phyloP scores from a whole-genome alignment of 2,113 vertebrate species.

The Sorex fumeus region DNA sequence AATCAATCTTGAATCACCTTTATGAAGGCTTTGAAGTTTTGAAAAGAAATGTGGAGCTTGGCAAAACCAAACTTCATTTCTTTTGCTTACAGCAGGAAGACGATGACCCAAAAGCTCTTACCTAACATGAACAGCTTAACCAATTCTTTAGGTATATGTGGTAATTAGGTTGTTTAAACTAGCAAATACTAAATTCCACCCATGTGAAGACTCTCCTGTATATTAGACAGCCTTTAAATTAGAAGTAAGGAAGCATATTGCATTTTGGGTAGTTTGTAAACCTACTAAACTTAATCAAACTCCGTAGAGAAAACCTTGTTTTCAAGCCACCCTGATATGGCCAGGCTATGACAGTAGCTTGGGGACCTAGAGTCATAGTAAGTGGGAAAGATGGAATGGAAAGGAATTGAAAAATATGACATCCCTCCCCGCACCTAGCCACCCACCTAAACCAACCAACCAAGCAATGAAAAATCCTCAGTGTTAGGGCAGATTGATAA shows the following conservation, averaged over 20 bases:
- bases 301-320: not conserved
- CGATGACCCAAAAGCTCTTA: no score
- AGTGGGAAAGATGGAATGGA: not conserved
- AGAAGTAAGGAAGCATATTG: not conserved
- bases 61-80: not conserved
- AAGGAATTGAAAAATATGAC: not conserved
- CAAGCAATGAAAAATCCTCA: not conserved
- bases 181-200: slow-evolving; percentile 4
- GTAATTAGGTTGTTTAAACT: no score
- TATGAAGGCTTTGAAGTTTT: slow-evolving; percentile 15
- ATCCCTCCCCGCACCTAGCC: no score
- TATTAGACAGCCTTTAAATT: not conserved
- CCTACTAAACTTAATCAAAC: not conserved
- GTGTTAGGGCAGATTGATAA: not conserved
- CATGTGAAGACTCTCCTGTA: not conserved
- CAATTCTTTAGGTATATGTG: no score
- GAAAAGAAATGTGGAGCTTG: not conserved
- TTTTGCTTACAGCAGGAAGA: no score
- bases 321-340: not conserved
- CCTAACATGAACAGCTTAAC: no score
- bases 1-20: not conserved
- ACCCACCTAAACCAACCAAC: not conserved
- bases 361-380: not conserved
- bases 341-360: not conserved
- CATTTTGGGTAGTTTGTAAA: slow-evolving; percentile 9